Evolutionary conservation across 1,140 invertebrate genomes (phyloP).

Genomic region (Temnothorax nylanderi): DNA sequence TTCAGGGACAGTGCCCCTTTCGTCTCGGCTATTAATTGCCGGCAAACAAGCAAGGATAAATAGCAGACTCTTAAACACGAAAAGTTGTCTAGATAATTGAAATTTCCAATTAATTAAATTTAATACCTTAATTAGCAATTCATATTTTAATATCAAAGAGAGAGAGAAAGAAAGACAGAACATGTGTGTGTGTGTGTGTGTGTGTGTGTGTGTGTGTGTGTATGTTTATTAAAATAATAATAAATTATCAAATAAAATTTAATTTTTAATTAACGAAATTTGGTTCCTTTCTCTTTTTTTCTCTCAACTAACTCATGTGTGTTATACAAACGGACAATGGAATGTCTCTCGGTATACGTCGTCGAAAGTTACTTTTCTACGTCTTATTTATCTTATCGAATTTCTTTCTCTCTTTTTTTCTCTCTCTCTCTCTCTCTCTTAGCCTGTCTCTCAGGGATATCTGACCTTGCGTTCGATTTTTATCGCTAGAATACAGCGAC

Average conservation of each 20-base stretch:
- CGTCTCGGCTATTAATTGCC: conserved; percentile 16
- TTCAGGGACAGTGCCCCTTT: neutral
- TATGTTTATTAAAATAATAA: neutral
- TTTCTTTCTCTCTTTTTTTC: neutral
- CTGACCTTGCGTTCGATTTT: conserved; percentile 35
- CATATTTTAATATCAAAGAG: neutral
- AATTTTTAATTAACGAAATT: neutral
- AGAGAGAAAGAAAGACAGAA: neutral
- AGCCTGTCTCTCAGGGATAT: neutral
- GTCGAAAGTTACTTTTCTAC: conserved; percentile 3
- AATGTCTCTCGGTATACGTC: neutral
- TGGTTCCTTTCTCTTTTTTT: neutral
- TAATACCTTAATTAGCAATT: neutral
- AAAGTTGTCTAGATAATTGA: conserved; percentile 6
- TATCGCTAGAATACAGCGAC: conserved; percentile 9
- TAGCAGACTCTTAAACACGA: neutral
- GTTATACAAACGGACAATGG: neutral
- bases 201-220: neutral
- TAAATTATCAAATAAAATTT: neutral
- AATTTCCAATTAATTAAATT: conserved; percentile 23
- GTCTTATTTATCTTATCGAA: conserved; percentile 48
- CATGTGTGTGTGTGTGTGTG: neutral
- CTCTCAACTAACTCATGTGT: neutral
- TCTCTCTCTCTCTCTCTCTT: too few relatives aligned
- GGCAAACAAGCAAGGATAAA: conserved; percentile 13